Base-by-base conservation (phyloP, 2,797 vertebrate genomes). In the Adrianichthys oophorus region DNA sequence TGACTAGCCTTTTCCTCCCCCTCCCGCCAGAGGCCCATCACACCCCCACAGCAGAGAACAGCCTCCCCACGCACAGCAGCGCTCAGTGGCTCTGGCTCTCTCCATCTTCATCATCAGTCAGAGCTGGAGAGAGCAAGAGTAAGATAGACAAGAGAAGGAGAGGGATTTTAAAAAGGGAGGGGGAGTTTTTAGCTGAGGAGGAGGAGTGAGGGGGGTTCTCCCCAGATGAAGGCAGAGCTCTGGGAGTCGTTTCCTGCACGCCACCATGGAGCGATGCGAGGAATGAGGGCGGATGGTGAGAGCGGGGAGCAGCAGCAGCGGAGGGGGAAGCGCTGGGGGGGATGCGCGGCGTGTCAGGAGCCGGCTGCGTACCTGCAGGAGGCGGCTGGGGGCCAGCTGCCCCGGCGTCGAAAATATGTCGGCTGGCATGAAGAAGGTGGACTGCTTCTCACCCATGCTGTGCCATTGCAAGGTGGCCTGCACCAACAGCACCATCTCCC, bases 391-490 rank as follows among this genome's bases (percentile, higher is more conserved):
- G 76, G 82, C 89, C 82, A 92, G 88, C 85, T 91, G 85, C 78
- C 90, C 87, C 46, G 83, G 86, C 68, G 74, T 88, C 73, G 89
- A 91, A 84, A 92, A 93, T 88, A 91, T 92, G 89, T 92, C 90
- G 85, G 90, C 90, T 80, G 86, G 90, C 78, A 78, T 88, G 70
- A 94, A 89, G 91, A 93, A 92, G 89, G 89, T 93, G 87, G 91
- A 93, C 72, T 96, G 94, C 63, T 95, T 95, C 91, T 94, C 93
- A 48, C 93, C 87, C 57, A 85, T 94, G 87, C 85, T 95, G 66
- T 94, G 93, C 90, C 94, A 95, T 89, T 95, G 91, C 91, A 95
- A 95, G 89, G 89, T 95, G 89, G 94, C 92, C 19, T 95, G 94
- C 83, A 93, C 90, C 86, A 95, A 91, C 91, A 94, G 90, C 87